Evolutionary conservation across 1,140 invertebrate genomes (phyloP).

Genomic region (Sesamia nonagrioides): DNA sequence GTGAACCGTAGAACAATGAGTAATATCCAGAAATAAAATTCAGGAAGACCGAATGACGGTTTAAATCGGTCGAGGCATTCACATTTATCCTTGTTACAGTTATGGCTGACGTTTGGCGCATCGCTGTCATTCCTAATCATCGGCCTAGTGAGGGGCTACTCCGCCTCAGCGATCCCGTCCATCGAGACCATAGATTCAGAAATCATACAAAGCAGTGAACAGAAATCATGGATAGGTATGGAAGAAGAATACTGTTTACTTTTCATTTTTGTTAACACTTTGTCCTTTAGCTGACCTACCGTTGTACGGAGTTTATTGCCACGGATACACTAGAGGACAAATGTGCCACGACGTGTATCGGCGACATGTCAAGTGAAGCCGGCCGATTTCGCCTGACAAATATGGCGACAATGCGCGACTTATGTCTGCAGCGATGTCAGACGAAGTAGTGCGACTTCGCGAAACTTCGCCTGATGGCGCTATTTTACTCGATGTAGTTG

Average conservation of each 20-base stretch:
- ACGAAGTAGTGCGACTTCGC: too few relatives aligned
- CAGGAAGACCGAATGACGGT: constrained; percentile 10
- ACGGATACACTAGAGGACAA: too few relatives aligned
- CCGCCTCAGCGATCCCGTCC: constrained; percentile 88
- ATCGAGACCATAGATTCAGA: constrained; percentile 77
- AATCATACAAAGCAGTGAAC: constrained; percentile 81
- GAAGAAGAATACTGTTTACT: neutral
- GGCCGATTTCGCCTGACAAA: too few relatives aligned
- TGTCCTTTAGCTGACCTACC: neutral
- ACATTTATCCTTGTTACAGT: constrained; percentile 74
- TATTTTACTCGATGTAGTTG: too few relatives aligned
- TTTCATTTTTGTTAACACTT: neutral
- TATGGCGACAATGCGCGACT: too few relatives aligned
- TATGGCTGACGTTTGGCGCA: constrained; percentile 87
- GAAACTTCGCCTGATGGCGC: too few relatives aligned
- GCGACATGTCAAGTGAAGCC: too few relatives aligned
- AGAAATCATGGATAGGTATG: constrained; percentile 88
- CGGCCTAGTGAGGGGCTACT: constrained; percentile 88
- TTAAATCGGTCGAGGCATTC: neutral
- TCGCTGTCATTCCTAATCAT: constrained; percentile 88
- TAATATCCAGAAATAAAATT: neutral
- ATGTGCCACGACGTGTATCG: too few relatives aligned
- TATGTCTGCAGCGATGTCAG: too few relatives aligned
- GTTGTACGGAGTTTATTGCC: too few relatives aligned
- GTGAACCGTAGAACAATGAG: neutral